These are phyloP conservation scores for Pitangus sulphuratus DNA, from an alignment of 2,797 vertebrate genomes.

Conservation along the genomic window DNA sequence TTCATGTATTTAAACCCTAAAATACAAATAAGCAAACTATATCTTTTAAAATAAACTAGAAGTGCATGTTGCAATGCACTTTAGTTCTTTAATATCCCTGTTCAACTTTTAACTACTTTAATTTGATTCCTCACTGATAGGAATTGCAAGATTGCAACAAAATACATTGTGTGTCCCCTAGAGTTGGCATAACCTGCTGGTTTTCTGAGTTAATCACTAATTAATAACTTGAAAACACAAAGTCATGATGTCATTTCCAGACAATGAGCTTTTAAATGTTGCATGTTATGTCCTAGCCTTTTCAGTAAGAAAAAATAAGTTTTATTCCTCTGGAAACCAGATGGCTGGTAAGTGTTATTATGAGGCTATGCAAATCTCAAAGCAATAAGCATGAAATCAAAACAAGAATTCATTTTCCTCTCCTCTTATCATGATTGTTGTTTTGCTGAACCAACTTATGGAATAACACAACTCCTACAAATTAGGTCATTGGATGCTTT, in stretches of 20 bases:
- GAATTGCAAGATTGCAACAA: background rate
- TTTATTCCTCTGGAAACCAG: conserved; percentile 49
- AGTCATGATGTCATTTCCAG: conserved; percentile 62
- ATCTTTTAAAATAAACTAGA: background rate
- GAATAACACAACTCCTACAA: conserved; percentile 5
- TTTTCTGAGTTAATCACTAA: conserved; percentile 52
- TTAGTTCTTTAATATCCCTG: background rate
- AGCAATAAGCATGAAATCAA: conserved; percentile 63
- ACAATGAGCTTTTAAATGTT: conserved; percentile 64
- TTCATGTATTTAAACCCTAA: background rate
- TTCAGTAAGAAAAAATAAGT: background rate
- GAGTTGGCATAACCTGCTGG: conserved; percentile 4
- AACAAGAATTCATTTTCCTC: conserved; percentile 51
- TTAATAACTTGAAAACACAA: conserved; percentile 65
- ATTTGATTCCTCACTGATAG: background rate
- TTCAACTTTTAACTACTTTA: background rate
- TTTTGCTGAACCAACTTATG: conserved; percentile 23
- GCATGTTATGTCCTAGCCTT: conserved; percentile 42
- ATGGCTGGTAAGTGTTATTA: conserved; percentile 62
- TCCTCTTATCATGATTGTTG: background rate
- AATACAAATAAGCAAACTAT: background rate
- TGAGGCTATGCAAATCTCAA: conserved; percentile 54
- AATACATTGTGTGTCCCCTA: background rate
- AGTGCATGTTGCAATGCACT: background rate
- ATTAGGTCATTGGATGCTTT: background rate